phyloP scores from a whole-genome alignment of 2,797 vertebrate genomes.

The Pseudopleuronectes americanus region DNA sequence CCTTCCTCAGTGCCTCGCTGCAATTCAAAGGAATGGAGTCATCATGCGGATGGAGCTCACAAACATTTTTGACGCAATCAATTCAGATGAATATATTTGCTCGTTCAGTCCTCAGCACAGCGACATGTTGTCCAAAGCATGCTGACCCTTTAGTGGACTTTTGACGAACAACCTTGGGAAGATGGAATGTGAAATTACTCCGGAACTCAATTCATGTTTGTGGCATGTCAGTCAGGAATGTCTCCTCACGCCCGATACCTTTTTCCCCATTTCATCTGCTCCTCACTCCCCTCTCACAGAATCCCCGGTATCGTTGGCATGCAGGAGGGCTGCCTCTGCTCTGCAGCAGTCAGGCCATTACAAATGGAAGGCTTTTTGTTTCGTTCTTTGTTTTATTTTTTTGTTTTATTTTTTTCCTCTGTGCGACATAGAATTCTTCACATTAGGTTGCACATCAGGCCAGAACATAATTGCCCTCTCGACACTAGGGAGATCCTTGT shows the following conservation, averaged over 20 bases:
- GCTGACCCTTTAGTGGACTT: slow-evolving; percentile 27
- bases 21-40: slow-evolving; percentile 42
- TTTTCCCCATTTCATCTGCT: slow-evolving; percentile 16
- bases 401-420: slow-evolving; percentile 37
- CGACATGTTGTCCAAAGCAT: slow-evolving; percentile 16
- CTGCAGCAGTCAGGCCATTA: slow-evolving; percentile 54
- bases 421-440: slow-evolving; percentile 61
- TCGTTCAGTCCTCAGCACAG: not conserved
- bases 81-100: slow-evolving; percentile 17
- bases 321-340: slow-evolving; percentile 39
- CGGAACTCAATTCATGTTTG: slow-evolving; percentile 38
- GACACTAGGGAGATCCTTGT: slow-evolving; percentile 68
- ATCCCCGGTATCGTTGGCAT: slow-evolving; percentile 45
- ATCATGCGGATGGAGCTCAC: slow-evolving; percentile 44
- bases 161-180: slow-evolving; percentile 42
- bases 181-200: slow-evolving; percentile 51
- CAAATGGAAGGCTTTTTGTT: slow-evolving; percentile 38
- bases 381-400: slow-evolving; percentile 48
- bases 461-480: slow-evolving; percentile 71
- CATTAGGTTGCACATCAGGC: slow-evolving; percentile 69
- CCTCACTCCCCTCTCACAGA: slow-evolving; percentile 12
- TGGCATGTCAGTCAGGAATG: slow-evolving; percentile 18
- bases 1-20: slow-evolving; percentile 24
- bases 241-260: slow-evolving; percentile 11
- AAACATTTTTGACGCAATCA: slow-evolving; percentile 24